These are phyloP conservation scores for Sphaerophoria rueppellii DNA, from an alignment of 2,888 invertebrate genomes.

Conservation along the genomic window DNA sequence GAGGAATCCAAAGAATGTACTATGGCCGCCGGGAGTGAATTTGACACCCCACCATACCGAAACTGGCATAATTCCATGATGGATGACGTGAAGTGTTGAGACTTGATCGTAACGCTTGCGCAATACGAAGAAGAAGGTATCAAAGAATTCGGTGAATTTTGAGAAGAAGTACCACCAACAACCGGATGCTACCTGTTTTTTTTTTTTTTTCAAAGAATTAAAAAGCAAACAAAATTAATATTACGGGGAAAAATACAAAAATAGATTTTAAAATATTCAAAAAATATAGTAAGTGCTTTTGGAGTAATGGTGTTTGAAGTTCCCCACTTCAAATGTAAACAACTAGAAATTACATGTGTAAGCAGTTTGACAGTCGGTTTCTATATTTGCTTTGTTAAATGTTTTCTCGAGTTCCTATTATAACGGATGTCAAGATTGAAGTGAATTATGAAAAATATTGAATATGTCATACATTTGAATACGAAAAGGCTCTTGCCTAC, in stretches of 20 bases:
- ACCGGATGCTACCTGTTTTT: conserved; percentile 90
- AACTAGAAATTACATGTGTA: background rate
- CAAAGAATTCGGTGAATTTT: conserved; percentile 96
- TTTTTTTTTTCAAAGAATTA: conserved; percentile 11
- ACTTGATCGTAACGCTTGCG: conserved; percentile 96
- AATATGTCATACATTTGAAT: too few relatives aligned
- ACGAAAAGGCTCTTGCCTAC: too few relatives aligned
- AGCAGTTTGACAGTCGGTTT: background rate
- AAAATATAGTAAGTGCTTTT: background rate
- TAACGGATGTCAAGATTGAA: conserved; percentile 15
- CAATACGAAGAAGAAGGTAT: conserved; percentile 96
- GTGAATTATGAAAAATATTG: too few relatives aligned
- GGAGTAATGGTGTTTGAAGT: too few relatives aligned
- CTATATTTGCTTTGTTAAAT: background rate
- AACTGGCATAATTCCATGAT: conserved; percentile 97
- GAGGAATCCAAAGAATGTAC: conserved; percentile 95
- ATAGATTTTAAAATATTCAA: conserved; percentile 10
- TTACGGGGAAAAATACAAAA: background rate
- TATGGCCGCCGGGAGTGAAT: conserved; percentile 95
- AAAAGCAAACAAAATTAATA: conserved; percentile 13
- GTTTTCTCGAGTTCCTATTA: background rate
- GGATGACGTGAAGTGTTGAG: conserved; percentile 95
- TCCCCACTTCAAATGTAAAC: too few relatives aligned
- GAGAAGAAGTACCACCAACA: conserved; percentile 98
- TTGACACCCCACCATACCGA: conserved; percentile 96